These are phyloP conservation scores for Lepidonotus clava DNA, from an alignment of 2,888 invertebrate genomes.

Conservation along the genomic window DNA sequence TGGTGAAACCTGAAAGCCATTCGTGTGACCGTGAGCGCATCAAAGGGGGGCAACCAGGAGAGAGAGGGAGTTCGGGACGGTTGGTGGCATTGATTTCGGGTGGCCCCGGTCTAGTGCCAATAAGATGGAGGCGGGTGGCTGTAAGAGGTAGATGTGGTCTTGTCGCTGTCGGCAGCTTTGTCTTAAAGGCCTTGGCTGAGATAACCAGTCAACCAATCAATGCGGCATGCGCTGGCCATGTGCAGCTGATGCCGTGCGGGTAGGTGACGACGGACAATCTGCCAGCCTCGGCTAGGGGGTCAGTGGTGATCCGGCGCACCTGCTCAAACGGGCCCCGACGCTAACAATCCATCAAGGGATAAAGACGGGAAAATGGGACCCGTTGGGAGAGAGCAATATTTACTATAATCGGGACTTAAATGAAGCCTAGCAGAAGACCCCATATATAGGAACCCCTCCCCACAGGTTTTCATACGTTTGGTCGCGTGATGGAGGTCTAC, in stretches of 20 bases:
- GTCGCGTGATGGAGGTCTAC: no score
- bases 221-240: neutral
- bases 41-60: neutral
- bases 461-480: no score
- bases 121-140: conserved; percentile 18
- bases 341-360: conserved; percentile 1
- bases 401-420: no score
- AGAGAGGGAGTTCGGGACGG: neutral
- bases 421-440: no score
- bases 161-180: conserved; percentile 21
- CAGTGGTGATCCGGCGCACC: conserved; percentile 13
- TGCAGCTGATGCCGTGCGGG: no score
- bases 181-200: neutral
- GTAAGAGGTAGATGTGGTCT: neutral
- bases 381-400: neutral
- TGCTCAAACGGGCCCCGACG: neutral
- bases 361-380: neutral
- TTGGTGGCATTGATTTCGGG: conserved; percentile 16
- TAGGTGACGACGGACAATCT: no score
- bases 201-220: conserved; percentile 4
- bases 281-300: no score
- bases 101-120: neutral
- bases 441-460: no score
- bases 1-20: no score
- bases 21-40: no score